Base-by-base conservation (phyloP, 2,113 vertebrate genomes). In the Crotophaga sulcirostris region DNA sequence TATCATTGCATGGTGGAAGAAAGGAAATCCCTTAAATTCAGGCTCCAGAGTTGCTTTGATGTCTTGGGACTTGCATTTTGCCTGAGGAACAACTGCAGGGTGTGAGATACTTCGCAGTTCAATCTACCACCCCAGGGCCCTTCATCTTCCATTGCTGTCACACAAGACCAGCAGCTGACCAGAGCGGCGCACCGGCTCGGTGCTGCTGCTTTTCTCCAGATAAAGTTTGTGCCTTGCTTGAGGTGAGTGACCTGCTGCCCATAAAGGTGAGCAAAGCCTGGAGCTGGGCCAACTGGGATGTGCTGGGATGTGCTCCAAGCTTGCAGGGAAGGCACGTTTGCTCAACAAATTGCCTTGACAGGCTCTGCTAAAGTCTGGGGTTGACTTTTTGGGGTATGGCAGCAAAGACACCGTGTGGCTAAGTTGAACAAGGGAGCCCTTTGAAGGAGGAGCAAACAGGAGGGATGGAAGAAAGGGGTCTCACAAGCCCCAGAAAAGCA, bases 241-340 rank as follows among this genome's bases (percentile, higher is more conserved):
- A 62, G 47, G 31, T 42, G 36, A 60, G 63, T 24, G 40, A 63
- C 29, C 55, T 0, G 1, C 26, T 63, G 31, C 12, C 34, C 9
- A 3, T 28, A 10, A 25, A 55, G 7, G 56, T 28, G 58, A 66
- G 33, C 17, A 45, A 70, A 81, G 29, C 23, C 34, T 8, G 7
- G 42, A 67, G 59, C 3, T 13, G 21, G 13, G 25, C 47, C 21
- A 52, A 56, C n/a, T n/a, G n/a, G n/a, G n/a, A n/a, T n/a, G n/a
- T n/a, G n/a, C n/a, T 2, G 13, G 42, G 36, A 51, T 0, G 0
- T 36, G 13, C 47, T 68, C 36, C 59, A 38, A 10, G 28, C 15
- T 52, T 81, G 21, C 42, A 67, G 42, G 54, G 12, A 49, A 66
- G 49, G 52, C 44, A 28, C 31, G 20, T 81, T 82, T 73, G 24